A percentile compares a stretch with the other conserved stretches of the same genome.
These are phyloP conservation scores for Macropodus opercularis DNA, from an alignment of 2,797 vertebrate genomes.

Conservation along the genomic window DNA sequence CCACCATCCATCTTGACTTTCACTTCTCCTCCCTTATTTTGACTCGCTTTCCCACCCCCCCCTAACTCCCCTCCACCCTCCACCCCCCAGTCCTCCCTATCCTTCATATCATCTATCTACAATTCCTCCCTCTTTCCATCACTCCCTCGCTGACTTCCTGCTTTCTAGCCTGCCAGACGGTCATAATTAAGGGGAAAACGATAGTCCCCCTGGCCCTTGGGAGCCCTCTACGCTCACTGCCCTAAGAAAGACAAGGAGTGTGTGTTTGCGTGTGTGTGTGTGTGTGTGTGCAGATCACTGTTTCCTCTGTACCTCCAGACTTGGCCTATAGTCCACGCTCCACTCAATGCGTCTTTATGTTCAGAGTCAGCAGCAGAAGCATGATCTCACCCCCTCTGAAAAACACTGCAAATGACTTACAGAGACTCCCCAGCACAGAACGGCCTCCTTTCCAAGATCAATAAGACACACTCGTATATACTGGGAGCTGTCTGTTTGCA, in stretches of 20 bases:
- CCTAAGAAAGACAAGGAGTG: conserved; percentile 57
- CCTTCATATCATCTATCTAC: conserved; percentile 71
- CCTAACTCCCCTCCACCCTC: neutral
- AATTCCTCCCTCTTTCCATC: conserved; percentile 68
- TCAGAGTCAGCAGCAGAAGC: conserved; percentile 74
- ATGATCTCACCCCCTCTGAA: conserved; percentile 81
- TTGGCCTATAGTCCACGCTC: conserved; percentile 75
- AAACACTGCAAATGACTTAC: conserved; percentile 75
- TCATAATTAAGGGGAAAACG: conserved; percentile 87
- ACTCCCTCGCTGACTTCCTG: conserved; percentile 81
- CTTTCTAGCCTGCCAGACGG: conserved; percentile 83
- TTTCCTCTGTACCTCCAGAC: conserved; percentile 74
- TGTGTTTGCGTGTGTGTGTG: conserved; percentile 33
- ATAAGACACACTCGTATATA: conserved; percentile 62
- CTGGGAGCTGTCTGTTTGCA: conserved; percentile 38
- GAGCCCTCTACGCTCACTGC: conserved; percentile 78
- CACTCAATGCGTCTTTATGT: conserved; percentile 85
- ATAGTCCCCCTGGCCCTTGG: conserved; percentile 82
- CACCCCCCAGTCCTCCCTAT: conserved; percentile 10
- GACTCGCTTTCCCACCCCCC: conserved; percentile 34
- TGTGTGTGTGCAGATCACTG: conserved; percentile 54
- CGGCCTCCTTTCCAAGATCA: conserved; percentile 66
- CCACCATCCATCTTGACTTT: conserved; percentile 69
- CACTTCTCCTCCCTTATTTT: conserved; percentile 72
- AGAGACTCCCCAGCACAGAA: conserved; percentile 72